Evolutionary conservation across 2,113 vertebrate genomes (phyloP).

Genomic region (Prunella fulvescens): DNA sequence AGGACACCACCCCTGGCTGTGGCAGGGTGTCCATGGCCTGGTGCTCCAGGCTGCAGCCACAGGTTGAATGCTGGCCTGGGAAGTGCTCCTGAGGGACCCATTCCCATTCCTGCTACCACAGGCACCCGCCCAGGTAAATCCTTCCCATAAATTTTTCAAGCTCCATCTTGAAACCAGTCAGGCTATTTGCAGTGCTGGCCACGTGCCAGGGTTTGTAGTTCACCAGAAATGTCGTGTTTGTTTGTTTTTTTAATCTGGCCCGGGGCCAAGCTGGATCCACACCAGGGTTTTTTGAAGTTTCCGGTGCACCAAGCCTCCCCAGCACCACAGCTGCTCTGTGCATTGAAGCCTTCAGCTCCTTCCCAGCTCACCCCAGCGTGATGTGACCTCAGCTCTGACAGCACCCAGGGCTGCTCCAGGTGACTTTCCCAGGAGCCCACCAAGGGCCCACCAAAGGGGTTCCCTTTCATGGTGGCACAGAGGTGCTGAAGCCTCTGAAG

Average conservation of each 20-base stretch:
- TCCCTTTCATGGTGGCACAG: fast-evolving
- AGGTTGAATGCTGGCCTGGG: fast-evolving
- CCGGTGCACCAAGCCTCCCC: background rate
- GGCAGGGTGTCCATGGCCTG: background rate
- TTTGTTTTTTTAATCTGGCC: slow-evolving; percentile 34
- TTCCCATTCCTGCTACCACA: slow-evolving; percentile 48
- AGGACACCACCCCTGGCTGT: fast-evolving
- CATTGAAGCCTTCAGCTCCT: background rate
- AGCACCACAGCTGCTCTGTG: background rate
- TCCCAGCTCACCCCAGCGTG: fast-evolving
- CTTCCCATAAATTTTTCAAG: slow-evolving; percentile 42
- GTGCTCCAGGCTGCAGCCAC: background rate
- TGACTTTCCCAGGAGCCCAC: background rate
- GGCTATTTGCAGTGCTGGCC: slow-evolving; percentile 21
- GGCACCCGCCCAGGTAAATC: slow-evolving; percentile 32
- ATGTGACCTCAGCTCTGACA: background rate
- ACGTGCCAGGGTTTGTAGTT: background rate
- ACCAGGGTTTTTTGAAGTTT: slow-evolving; percentile 5
- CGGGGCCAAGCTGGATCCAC: background rate
- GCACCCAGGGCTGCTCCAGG: background rate
- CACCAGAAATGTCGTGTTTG: slow-evolving; percentile 50
- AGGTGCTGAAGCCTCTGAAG: background rate
- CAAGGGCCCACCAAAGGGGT: background rate
- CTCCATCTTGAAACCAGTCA: slow-evolving; percentile 32
- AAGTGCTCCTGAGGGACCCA: slow-evolving; percentile 31